Evolutionary conservation across 1,140 invertebrate species (phyloP), one percentile per base, ranked within the genome.

Genomic region (Neodiprion lecontei): DNA sequence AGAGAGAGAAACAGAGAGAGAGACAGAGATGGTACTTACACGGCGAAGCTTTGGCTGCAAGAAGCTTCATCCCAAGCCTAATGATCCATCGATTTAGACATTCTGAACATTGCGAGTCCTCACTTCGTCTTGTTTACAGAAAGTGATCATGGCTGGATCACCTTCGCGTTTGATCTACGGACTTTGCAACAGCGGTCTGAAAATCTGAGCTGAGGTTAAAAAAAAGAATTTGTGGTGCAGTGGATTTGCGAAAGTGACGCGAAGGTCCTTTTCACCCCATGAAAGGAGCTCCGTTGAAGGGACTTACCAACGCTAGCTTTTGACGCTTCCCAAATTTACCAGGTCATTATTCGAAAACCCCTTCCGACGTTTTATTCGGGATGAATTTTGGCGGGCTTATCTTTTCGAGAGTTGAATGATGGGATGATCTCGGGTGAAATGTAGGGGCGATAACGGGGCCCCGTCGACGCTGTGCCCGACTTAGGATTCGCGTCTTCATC

Each of bases 401-500:
- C 28, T 40, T 23, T 69, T 23, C 67, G 40, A 11, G 67, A 47
- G 40, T 23, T 69, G 21, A 47, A 23, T 47, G 67, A 69, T 69
- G 17, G 67, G 21, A 47, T 69, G 21, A 69, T 69, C 21, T 23
- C 67, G 40, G 14, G 40, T 21, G 67, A 69, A 23, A 47, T 14
- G 40, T 23, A 12, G 40, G 17, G 67, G 21, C 61, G 17, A 17
- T 21, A 14, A 17, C 61, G 61, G 17, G 61, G 12, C 61, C 61
- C 17, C 17, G 61, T 65, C 7, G 17, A 14, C 17, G 12, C 61
- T 14, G 17, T 14, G 7, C 17, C 61, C 12, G 21, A 47, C 67
- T 69, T 69, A 69, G 67, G 73, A 72, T 77, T 14, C 21, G 75
- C 74, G 78, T 79, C 78, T 83, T 78, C 79, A 84, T 84, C 80